Base-by-base conservation (phyloP, 2,888 invertebrate species). In the Graphium colonna region DNA sequence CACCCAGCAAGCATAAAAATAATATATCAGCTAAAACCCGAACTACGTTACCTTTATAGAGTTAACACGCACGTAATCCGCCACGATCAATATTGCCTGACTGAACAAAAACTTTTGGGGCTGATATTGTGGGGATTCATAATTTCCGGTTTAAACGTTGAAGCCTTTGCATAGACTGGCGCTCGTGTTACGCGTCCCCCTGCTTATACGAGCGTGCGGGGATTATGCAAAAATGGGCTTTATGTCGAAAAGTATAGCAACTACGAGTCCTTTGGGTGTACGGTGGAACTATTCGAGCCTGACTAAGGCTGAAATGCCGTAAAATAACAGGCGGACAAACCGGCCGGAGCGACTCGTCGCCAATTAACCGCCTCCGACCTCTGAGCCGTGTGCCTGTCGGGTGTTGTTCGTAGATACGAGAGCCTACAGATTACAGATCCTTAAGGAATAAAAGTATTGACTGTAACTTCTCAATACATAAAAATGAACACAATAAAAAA, bases 331-430 rank as follows among this genome's bases (percentile, higher is more conserved):
- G 68, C 71, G 76, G 76, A 67, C 73, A 82, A 84, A 86, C 87
- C 84, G 72, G 75, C 79, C 73, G 70, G 73, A 55, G 58, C 63
- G 64, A 62, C 62, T 80, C 78, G 74, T 82, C 80, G 85, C 80
- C 85, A 86, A 87, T 88, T 87, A 87, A 85, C 86, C 81, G 84
- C 78, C 73, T 73, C 71, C 80, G 82, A 85, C 82, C 87, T 80
- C 80, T 72, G 69, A 65, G 56, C 57, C 61, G 76, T 75, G 72
- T 75, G 73, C 73, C 75, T 66, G 63, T 64, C 65, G 64, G 71
- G 76, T 78, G 75, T 71, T 76, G 73, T 73, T 78, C 73, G 72
- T 75, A 81, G 74, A 75, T 73, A 69, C 63, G 58, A 71, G 62
- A 58, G 61, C 61, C 61, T 62, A 63, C 61, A 55, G n/a, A n/a